These are phyloP conservation scores for Candoia aspera DNA, from an alignment of 2,113 vertebrate genomes.

Conservation along the genomic window DNA sequence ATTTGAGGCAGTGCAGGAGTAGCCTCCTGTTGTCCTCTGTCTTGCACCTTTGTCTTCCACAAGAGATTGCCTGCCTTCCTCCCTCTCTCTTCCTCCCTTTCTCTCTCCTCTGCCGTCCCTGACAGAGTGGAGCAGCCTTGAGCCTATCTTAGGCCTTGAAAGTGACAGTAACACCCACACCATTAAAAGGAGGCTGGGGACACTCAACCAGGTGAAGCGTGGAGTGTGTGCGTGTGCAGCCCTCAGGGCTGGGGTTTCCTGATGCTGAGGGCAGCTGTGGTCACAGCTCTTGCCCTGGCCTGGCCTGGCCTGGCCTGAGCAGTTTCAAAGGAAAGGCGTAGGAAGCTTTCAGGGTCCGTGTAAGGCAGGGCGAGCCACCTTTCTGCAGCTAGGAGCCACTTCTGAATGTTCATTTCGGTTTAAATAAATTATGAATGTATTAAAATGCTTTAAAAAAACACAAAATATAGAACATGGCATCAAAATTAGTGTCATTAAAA, in stretches of 20 bases:
- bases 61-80: slow-evolving; percentile 26
- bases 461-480: too few relatives aligned
- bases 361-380: background rate
- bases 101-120: slow-evolving; percentile 49
- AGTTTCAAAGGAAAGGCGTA: background rate
- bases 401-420: too few relatives aligned
- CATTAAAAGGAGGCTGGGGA: slow-evolving; percentile 79
- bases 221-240: slow-evolving; percentile 40
- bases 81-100: slow-evolving; percentile 54
- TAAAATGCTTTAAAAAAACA: too few relatives aligned
- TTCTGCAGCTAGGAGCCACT: too few relatives aligned
- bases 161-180: slow-evolving; percentile 80
- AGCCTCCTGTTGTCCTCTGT: slow-evolving; percentile 12
- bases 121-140: slow-evolving; percentile 77
- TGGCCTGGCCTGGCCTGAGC: background rate
- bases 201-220: slow-evolving; percentile 77
- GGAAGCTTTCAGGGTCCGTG: background rate
- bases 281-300: too few relatives aligned
- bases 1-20: background rate
- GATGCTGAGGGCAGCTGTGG: background rate
- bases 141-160: slow-evolving; percentile 80
- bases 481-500: too few relatives aligned
- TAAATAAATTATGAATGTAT: too few relatives aligned
- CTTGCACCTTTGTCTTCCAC: background rate
- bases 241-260: slow-evolving; percentile 34